Conservation (phyloP, 92 coral and sea anemone genomes). For the Actinostola sp. region DNA sequence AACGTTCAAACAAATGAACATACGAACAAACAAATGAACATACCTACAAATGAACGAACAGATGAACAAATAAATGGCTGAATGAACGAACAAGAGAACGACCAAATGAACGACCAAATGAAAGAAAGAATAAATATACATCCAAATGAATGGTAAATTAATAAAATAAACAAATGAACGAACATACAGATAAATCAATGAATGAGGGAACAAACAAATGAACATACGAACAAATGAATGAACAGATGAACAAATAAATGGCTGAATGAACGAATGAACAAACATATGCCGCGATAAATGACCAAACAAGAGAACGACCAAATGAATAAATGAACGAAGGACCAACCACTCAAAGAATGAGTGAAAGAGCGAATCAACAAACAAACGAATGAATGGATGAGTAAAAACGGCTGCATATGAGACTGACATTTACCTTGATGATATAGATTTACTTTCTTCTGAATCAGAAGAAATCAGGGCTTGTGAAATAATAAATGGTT, state of each 20-base stretch:
- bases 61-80: neutral
- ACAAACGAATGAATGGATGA: neutral
- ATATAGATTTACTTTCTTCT: constrained; percentile 10
- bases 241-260: neutral
- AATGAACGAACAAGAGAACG: neutral
- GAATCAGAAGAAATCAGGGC: neutral
- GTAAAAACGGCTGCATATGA: neutral
- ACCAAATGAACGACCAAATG: neutral
- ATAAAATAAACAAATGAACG: too few species aligned
- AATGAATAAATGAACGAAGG: constrained; percentile 1
- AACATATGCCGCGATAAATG: too few species aligned
- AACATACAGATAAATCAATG: neutral
- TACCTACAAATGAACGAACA: neutral
- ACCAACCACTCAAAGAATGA: neutral
- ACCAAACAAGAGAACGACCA: neutral
- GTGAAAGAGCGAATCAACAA: neutral
- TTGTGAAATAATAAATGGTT: neutral
- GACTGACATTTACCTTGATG: constrained; percentile 14
- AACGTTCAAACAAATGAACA: too few species aligned
- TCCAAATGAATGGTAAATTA: too few species aligned
- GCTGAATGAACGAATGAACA: too few species aligned
- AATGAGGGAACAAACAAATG: neutral
- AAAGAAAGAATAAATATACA: neutral
- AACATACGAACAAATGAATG: neutral
- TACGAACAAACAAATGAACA: neutral